Evolutionary conservation across 2,797 vertebrate species (phyloP), one percentile per base, ranked within the genome.

Genomic region (Dendrocincla tyrannina): DNA sequence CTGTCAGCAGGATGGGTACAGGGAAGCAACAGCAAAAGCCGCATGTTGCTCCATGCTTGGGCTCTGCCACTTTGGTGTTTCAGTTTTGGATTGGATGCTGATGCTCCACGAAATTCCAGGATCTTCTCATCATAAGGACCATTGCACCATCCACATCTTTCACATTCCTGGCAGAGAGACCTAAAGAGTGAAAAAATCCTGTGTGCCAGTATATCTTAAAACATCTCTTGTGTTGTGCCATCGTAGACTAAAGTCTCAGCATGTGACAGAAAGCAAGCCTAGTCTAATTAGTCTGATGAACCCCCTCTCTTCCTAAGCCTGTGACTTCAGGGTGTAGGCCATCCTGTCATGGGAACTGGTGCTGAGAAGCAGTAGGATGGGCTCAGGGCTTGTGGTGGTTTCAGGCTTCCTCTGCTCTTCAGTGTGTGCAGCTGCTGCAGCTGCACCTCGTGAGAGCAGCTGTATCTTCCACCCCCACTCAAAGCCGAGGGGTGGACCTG

Each of bases 401-500:
- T 84, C 7, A 12, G 60, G 78, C 68, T 88, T 79, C 33, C 63
- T 69, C 39, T 82, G 66, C 62, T 85, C 17, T 59, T 85, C 0
- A 2, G 60, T 16, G 37, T 27, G 75, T 78, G 76, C 85, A 79
- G 94, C 92, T 93, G 92, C 89, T 87, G 92, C 94, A 93, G 91
- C 96, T 96, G 95, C 86, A 85, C 8, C 89, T 92, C 73, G 27
- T 46, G 10, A 47, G 90, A 84, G 88, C 94, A 94, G 95, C 93
- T 95, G 90, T 82, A 25, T 79, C 94, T 47, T 37, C 79, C 55
- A 72, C 23, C 72, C 78, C 67, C 33, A 9, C 41, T 64, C 72
- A 32, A 1, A 46, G 18, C 27, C 0, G 1, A 58, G 63, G 50
- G 32, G 8, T 66, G 73, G 22, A 47, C 84, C 25, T 4, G 5